Evolutionary conservation across 2,797 vertebrate genomes (phyloP), one percentile per base, ranked within the genome.

Genomic region (Sebastes trivittatus): DNA sequence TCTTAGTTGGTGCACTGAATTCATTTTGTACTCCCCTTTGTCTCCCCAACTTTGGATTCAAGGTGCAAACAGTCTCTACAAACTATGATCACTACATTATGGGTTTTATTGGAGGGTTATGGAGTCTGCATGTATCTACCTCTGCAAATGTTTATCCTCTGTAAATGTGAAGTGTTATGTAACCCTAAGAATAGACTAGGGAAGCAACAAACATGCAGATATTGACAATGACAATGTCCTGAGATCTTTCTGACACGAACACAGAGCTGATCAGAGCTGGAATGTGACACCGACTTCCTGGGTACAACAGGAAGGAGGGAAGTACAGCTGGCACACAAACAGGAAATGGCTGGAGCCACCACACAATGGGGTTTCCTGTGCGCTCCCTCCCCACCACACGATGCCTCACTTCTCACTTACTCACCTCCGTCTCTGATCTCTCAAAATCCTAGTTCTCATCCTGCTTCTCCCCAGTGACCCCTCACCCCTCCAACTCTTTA

Each of bases 251-350:
- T 1, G 36, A 77, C 38, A 13, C 22, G 83, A 90, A 89, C 84
- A 85, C 84, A n/a, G 59, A 63, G 86, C 80, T 88, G 85, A 91
- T 92, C 85, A 88, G 89, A 93, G 89, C 88, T 90, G 93, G 93
- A 94, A 93, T 91, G 93, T 93, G 92, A 91, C 87, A 85, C 81
- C 18, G 86, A 93, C 92, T 95, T 95, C 94, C 95, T 94, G 94
- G 94, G 95, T 93, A 94, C 88, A 90, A 84, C 86, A 93, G 95
- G 93, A 95, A 96, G 94, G 93, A 96, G 95, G 95, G 94, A 96
- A 95, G 93, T 92, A 60, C 88, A 87, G 90, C 94, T 95, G 95
- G 94, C 94, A 96, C 94, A 95, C 93, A 94, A 94, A 95, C 94
- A 96, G 93, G 91, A 95, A 95, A 88, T 91, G 93, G 91, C 64